Percentiles rank a stretch among this genome's conserved stretches.
phyloP scores from a whole-genome alignment of 2,797 vertebrate species.

The Premnoplex brunnescens region DNA sequence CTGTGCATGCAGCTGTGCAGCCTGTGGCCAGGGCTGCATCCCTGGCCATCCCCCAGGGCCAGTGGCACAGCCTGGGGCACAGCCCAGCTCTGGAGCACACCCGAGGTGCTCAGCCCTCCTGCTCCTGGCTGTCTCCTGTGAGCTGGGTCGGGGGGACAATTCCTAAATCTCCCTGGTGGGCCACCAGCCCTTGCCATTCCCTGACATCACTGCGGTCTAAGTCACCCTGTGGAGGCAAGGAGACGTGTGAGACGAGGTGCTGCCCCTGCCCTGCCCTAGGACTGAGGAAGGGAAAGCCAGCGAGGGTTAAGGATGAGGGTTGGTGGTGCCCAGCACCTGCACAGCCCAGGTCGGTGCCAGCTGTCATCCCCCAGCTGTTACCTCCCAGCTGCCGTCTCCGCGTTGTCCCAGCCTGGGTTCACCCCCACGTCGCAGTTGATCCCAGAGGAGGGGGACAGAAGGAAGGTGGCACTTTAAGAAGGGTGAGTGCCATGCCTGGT shows the following conservation, averaged over 20 bases:
- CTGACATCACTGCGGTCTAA: neutral
- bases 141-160: neutral
- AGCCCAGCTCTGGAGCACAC: neutral
- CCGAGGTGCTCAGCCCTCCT: neutral
- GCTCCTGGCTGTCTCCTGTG: neutral
- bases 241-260: fast-evolving
- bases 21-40: fast-evolving
- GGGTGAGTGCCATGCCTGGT: neutral
- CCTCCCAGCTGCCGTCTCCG: neutral
- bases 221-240: neutral
- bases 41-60: neutral
- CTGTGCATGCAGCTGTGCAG: neutral
- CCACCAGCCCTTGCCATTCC: neutral
- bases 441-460: neutral
- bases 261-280: neutral
- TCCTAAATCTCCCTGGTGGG: fast-evolving
- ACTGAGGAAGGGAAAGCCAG: neutral
- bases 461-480: neutral
- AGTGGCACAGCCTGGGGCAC: neutral
- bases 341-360: neutral
- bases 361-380: neutral
- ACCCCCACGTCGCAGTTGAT: neutral
- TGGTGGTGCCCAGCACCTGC: neutral
- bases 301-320: neutral
- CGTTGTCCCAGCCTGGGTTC: fast-evolving